These are phyloP conservation scores for Onychostruthus taczanowskii DNA, from an alignment of 2,113 vertebrate genomes.

Conservation along the genomic window DNA sequence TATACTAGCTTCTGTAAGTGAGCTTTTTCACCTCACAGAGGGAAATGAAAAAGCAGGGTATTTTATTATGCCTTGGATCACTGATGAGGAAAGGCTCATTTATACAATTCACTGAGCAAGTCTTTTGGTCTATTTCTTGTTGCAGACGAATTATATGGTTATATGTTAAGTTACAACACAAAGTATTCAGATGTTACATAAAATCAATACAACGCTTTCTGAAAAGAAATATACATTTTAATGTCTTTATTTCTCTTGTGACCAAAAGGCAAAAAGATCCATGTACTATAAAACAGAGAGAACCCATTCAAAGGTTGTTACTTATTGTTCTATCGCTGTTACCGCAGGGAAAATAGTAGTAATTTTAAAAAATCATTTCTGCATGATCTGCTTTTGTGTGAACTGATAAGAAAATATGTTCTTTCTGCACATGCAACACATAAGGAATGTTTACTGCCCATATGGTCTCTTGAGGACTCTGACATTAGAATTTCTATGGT, in stretches of 20 bases:
- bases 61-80: conserved; percentile 35
- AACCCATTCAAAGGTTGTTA: background rate
- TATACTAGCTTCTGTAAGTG: background rate
- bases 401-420: conserved; percentile 1
- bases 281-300: background rate
- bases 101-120: conserved; percentile 46
- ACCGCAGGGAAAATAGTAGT: background rate
- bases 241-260: conserved; percentile 17
- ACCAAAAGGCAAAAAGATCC: background rate
- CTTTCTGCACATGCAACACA: background rate
- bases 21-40: conserved; percentile 13
- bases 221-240: conserved; percentile 3
- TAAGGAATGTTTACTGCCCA: background rate
- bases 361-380: conserved; percentile 1
- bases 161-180: background rate
- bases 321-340: background rate
- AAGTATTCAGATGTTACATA: conserved; percentile 3
- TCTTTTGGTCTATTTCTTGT: conserved; percentile 17
- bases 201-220: background rate
- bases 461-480: background rate
- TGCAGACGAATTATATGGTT: conserved; percentile 15
- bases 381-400: background rate
- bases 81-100: conserved; percentile 48
- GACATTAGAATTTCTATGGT: background rate
- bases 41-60: background rate